Evolutionary conservation across 1,140 invertebrate genomes (phyloP).

Genomic region (Caerostris extrusa): DNA sequence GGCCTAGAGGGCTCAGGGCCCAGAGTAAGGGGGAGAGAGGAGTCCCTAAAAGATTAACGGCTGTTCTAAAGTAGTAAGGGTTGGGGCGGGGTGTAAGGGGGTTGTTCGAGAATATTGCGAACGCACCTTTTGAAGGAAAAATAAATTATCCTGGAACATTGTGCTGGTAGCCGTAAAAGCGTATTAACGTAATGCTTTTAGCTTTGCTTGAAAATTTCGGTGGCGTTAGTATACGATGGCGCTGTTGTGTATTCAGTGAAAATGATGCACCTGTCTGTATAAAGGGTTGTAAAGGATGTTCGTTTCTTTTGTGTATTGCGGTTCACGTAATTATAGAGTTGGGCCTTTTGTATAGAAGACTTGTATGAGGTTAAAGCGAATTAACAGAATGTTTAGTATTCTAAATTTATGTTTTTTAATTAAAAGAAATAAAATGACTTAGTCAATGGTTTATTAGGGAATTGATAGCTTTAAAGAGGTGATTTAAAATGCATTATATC

Average conservation of each 20-base stretch:
- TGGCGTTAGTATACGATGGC: background rate
- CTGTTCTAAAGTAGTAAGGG: background rate
- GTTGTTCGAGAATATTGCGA: background rate
- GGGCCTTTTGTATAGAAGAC: background rate
- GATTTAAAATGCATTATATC: too few species aligned
- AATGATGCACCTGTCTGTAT: background rate
- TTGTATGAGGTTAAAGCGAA: too few species aligned
- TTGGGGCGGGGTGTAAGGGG: too few species aligned
- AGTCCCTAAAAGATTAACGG: slow-evolving; percentile 13
- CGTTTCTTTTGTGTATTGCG: background rate
- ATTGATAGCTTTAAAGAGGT: too few species aligned
- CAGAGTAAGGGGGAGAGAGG: background rate
- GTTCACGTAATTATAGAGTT: background rate
- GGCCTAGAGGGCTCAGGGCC: slow-evolving; percentile 1
- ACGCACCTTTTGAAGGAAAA: slow-evolving; percentile 32
- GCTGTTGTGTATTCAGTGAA: background rate
- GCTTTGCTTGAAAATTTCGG: background rate
- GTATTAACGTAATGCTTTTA: slow-evolving; percentile 22
- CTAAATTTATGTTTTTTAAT: too few species aligned
- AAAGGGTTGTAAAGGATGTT: background rate
- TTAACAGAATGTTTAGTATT: too few species aligned
- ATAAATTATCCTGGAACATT: slow-evolving; percentile 8
- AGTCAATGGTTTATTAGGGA: too few species aligned
- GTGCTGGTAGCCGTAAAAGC: slow-evolving; percentile 22
- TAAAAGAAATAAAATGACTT: too few species aligned